Evolutionary conservation across 2,888 invertebrate genomes (phyloP).

Genomic region (Apamea epomidion): DNA sequence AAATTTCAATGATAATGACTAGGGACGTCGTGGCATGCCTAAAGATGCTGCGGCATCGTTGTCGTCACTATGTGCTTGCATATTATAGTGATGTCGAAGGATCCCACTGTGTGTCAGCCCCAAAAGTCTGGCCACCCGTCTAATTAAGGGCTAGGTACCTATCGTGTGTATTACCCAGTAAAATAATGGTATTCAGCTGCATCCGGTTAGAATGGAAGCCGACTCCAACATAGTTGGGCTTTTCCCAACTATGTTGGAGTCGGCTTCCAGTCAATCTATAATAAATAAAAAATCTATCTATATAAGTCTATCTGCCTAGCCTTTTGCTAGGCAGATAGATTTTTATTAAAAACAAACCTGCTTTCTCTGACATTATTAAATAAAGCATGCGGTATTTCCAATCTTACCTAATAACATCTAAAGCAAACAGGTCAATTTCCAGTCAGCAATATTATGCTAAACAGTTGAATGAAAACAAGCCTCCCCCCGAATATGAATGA

Average conservation of each 20-base stretch:
- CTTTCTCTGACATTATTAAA: neutral
- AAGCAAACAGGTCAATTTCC: conserved; percentile 7
- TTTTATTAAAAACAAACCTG: neutral
- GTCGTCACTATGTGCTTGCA: neutral
- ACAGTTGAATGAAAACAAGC: conserved; percentile 31
- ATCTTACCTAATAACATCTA: conserved; percentile 5
- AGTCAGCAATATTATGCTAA: conserved; percentile 29
- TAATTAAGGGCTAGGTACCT: neutral
- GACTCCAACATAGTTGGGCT: neutral
- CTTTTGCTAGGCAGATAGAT: too few relatives aligned
- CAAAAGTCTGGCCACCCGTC: neutral
- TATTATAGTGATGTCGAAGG: neutral
- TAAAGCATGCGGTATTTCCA: neutral
- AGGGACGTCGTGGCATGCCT: neutral
- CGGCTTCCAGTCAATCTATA: too few relatives aligned
- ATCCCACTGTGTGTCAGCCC: neutral
- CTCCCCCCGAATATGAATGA: conserved; percentile 10
- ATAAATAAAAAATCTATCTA: too few relatives aligned
- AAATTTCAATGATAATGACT: neutral
- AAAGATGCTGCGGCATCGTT: neutral
- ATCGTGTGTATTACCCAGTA: neutral
- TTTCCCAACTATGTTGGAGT: too few relatives aligned
- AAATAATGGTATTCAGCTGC: neutral
- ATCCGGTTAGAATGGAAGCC: neutral
- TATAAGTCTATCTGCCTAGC: too few relatives aligned